These are phyloP conservation scores for Sesamia inferens DNA, from an alignment of 2,888 invertebrate genomes.

Conservation along the genomic window DNA sequence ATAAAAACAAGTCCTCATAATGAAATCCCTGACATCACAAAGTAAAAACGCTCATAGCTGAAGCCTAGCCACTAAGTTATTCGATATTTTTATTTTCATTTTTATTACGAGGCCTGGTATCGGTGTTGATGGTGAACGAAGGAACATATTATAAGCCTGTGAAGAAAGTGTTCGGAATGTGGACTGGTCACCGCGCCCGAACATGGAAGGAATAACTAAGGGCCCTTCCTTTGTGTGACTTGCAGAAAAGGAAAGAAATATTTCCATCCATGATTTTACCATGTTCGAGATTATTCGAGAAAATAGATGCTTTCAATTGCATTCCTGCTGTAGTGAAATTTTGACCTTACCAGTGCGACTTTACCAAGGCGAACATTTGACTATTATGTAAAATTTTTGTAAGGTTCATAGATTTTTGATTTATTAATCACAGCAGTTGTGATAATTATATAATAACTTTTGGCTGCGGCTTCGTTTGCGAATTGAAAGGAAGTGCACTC, in stretches of 20 bases:
- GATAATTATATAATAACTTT: too few species aligned
- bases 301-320: slow-evolving; percentile 8
- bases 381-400: neutral
- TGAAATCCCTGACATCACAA: slow-evolving; percentile 69
- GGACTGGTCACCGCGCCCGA: slow-evolving; percentile 44
- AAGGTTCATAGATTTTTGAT: neutral
- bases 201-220: slow-evolving; percentile 48
- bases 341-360: neutral
- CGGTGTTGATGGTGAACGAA: slow-evolving; percentile 49
- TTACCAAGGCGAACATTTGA: neutral
- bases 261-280: slow-evolving; percentile 30
- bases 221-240: slow-evolving; percentile 55
- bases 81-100: slow-evolving; percentile 71
- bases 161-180: slow-evolving; percentile 46
- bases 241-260: slow-evolving; percentile 47
- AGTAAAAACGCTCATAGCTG: slow-evolving; percentile 70
- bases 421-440: too few species aligned
- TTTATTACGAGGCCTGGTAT: slow-evolving; percentile 64
- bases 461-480: too few species aligned
- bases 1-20: too few species aligned
- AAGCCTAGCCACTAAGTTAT: slow-evolving; percentile 62
- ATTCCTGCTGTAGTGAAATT: neutral
- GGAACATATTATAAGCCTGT: slow-evolving; percentile 31
- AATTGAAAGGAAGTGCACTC: too few species aligned
- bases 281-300: too few species aligned